These are phyloP conservation scores for Nerophis lumbriciformis DNA, from an alignment of 2,113 vertebrate genomes.

Conservation along the genomic window DNA sequence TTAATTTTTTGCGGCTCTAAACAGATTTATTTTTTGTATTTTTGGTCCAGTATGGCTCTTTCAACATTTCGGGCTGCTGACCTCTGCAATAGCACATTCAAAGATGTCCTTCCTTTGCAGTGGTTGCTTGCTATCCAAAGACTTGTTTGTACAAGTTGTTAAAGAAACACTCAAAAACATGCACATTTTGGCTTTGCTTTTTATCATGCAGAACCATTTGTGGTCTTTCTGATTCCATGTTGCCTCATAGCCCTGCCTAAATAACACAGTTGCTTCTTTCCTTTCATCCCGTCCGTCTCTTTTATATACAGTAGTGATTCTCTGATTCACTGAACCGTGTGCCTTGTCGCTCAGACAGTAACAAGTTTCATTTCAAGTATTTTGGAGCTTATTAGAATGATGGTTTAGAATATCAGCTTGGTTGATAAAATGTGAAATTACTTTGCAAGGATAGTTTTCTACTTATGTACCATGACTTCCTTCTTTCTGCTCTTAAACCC, in stretches of 20 bases:
- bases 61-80: too few relatives aligned
- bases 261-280: constrained; percentile 25
- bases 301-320: constrained; percentile 1
- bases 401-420: background rate
- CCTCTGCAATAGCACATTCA: constrained; percentile 15
- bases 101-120: constrained; percentile 31
- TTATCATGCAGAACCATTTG: constrained; percentile 20
- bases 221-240: constrained; percentile 38
- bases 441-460: background rate
- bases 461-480: background rate
- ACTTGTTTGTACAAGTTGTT: background rate
- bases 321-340: constrained; percentile 5
- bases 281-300: background rate
- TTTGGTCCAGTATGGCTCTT: too few relatives aligned
- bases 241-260: constrained; percentile 46
- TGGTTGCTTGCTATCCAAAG: constrained; percentile 6
- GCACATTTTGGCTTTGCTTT: constrained; percentile 16
- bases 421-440: background rate
- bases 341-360: background rate
- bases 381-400: background rate
- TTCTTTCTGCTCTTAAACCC: background rate
- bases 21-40: too few relatives aligned
- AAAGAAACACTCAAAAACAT: constrained; percentile 13
- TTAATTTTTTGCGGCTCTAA: too few relatives aligned
- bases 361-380: constrained; percentile 10